Conservation (phyloP, 2,113 vertebrate genomes). For the Mystacornis crossleyi region DNA sequence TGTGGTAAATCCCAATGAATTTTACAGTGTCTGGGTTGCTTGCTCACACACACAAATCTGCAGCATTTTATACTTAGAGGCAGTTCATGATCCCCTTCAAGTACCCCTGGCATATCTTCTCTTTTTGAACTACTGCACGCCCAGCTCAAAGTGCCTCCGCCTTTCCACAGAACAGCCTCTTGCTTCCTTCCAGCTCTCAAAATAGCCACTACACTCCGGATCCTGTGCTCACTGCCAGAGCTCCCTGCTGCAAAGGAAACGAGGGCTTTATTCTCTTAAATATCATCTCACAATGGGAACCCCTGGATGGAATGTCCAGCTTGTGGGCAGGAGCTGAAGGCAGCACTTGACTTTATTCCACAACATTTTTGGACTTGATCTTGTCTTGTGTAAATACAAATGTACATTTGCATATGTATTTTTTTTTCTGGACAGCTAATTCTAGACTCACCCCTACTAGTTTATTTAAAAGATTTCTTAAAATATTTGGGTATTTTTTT, state of each 20-base stretch:
- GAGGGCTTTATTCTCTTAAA: constrained; percentile 50
- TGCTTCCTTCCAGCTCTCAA: constrained; percentile 63
- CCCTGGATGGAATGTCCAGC: constrained; percentile 35
- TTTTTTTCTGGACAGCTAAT: not conserved
- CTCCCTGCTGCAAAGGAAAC: constrained; percentile 61
- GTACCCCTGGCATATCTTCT: not conserved
- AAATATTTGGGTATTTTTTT: not conserved
- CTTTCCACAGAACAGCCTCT: constrained; percentile 44
- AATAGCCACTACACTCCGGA: constrained; percentile 41
- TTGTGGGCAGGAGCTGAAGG: not conserved
- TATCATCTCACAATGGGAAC: constrained; percentile 57
- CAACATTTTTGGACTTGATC: not conserved
- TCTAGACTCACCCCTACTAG: not conserved
- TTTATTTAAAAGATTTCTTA: not conserved
- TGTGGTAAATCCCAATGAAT: not conserved
- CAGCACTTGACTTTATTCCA: not conserved
- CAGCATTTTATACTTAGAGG: not conserved
- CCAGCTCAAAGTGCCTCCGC: constrained; percentile 32
- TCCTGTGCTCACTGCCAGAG: constrained; percentile 23
- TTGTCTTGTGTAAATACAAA: not conserved
- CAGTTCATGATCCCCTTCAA: not conserved
- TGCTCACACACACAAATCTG: not conserved
- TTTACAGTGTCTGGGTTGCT: not conserved
- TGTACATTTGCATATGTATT: not conserved
- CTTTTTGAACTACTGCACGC: not conserved